Base-by-base conservation (phyloP, 2,113 vertebrate species). In the Halichoerus grypus region DNA sequence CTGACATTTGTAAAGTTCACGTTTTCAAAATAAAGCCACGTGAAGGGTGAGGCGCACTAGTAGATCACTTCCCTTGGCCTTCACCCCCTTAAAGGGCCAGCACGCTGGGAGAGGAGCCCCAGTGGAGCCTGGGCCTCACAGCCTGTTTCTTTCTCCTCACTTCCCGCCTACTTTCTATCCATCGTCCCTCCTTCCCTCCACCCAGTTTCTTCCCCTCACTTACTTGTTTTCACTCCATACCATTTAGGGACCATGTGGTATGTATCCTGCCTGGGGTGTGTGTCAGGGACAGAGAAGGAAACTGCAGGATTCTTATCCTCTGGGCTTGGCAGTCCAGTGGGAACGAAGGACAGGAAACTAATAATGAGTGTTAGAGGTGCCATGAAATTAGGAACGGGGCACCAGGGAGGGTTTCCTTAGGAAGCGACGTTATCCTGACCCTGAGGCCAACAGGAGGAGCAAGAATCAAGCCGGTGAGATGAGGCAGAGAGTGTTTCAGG, bases 1-100 rank as follows among this genome's bases (percentile, higher is more conserved):
- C 7, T 98, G 99, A 98, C 98, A 98, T 98, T 98, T 98, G 97
- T 82, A 98, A 99, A 99, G 98, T 98, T 99, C 98, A 98, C 91
- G 46, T 98, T 98, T 98, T 98, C 98, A 97, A 98, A 98, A 98
- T 39, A 98, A 98, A 97, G 93, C 77, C 7, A 85, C 1, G 5
- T 71, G 13, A 79, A 0, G 33, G 42, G 92, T 59, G 72, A 97
- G 94, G 93, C 6, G 36, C 72, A 59, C 88, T 84, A 85, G 1
- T 83, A 36, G 72, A 97, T 86, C 96, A n/a, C 65, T 16, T n/a
- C 53, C 31, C 22, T 96, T 84, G 90, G 71, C 80, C 71, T 39
- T 63, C 55, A 33, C 46, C 22, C 55, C 9, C 63, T 80, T n/a
- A 77, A 84, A 42, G 51, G 51, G 69, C 57, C 85, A 2, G 57